phyloP scores from a whole-genome alignment of 2,888 invertebrate species.

The Sphaerophoria taeniata region DNA sequence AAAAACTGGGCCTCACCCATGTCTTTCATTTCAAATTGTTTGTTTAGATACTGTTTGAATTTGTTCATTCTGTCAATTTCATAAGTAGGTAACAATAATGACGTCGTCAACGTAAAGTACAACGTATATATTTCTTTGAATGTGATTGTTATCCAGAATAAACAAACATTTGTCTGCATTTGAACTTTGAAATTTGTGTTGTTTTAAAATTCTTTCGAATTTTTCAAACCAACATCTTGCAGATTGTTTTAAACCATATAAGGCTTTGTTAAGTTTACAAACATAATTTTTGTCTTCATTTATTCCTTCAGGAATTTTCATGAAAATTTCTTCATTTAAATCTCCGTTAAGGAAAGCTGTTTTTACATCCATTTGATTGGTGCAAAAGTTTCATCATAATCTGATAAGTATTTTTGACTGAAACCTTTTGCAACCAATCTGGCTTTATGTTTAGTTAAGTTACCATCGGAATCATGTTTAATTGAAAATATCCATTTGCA shows the following conservation, averaged over 20 bases:
- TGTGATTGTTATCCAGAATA: conserved; percentile 33
- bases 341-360: conserved; percentile 70
- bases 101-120: conserved; percentile 75
- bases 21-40: conserved; percentile 75
- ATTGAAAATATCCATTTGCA: not conserved
- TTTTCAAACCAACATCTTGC: too few species aligned
- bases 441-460: conserved; percentile 3
- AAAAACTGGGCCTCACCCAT: too few species aligned
- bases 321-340: conserved; percentile 7
- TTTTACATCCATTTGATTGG: conserved; percentile 74
- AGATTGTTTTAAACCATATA: too few species aligned
- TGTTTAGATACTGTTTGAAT: too few species aligned
- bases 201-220: too few species aligned
- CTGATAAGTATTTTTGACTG: conserved; percentile 10
- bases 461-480: conserved; percentile 13
- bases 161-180: conserved; percentile 67
- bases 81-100: conserved; percentile 29
- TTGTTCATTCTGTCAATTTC: conserved; percentile 49
- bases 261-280: too few species aligned
- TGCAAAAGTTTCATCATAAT: conserved; percentile 62
- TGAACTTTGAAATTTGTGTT: too few species aligned
- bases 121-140: conserved; percentile 68
- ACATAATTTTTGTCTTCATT: not conserved
- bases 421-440: conserved; percentile 17
- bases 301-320: conserved; percentile 10